Evolutionary conservation across 2,888 invertebrate genomes (phyloP).

Genomic region (Sepiola atlantica): DNA sequence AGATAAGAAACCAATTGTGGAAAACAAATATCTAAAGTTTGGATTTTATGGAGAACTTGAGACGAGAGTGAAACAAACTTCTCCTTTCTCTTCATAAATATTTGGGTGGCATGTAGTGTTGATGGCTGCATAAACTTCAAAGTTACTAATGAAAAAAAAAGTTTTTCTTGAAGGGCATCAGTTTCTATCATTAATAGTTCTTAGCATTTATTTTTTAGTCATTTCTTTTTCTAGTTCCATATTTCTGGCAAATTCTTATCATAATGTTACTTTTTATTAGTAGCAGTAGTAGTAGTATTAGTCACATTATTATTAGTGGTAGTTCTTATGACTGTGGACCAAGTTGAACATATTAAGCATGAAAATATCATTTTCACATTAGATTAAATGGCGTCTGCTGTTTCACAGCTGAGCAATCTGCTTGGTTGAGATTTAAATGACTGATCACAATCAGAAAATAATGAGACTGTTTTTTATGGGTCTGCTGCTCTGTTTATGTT

Average conservation of each 20-base stretch:
- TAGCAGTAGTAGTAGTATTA: no score
- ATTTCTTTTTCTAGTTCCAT: not conserved
- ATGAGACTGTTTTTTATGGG: not conserved
- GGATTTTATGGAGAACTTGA: not conserved
- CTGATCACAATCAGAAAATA: no score
- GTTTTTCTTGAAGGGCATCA: not conserved
- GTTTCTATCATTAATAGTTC: not conserved
- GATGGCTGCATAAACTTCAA: not conserved
- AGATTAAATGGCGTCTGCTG: not conserved
- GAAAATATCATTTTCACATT: not conserved
- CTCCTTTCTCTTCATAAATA: not conserved
- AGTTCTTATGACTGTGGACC: not conserved
- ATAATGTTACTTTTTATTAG: not conserved
- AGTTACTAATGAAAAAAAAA: not conserved
- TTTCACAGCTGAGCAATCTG: not conserved
- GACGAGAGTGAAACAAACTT: not conserved
- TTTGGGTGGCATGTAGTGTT: not conserved
- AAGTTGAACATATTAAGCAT: not conserved
- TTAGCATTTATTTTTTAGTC: not conserved
- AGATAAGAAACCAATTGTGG: conserved; percentile 3
- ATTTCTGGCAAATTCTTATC: not conserved
- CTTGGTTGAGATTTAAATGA: no score
- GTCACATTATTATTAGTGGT: not conserved
- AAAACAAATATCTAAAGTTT: not conserved
- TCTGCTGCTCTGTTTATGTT: not conserved